These are phyloP conservation scores for Orchesella flavescens DNA, from an alignment of 2,888 invertebrate species.

Conservation along the genomic window DNA sequence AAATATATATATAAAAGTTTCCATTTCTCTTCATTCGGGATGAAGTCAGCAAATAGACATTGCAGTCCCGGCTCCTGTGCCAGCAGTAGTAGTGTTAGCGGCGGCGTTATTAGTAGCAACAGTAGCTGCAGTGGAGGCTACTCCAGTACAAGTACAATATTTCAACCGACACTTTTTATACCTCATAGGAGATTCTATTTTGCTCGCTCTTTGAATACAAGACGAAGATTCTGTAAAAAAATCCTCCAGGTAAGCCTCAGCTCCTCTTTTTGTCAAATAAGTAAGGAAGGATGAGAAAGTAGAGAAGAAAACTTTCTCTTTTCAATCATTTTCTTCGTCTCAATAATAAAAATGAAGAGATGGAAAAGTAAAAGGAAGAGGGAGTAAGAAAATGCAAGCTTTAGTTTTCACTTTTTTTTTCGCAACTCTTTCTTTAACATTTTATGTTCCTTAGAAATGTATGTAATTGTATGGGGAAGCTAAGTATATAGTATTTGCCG, in stretches of 20 bases:
- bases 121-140: conserved; percentile 29
- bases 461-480: too few relatives aligned
- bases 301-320: not conserved
- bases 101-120: conserved; percentile 35
- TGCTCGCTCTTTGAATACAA: conserved; percentile 68
- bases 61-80: conserved; percentile 51
- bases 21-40: conserved; percentile 43
- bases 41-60: conserved; percentile 62
- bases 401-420: not conserved
- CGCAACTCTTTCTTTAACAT: too few relatives aligned
- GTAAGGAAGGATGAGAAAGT: not conserved
- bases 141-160: conserved; percentile 64
- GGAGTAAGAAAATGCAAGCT: not conserved
- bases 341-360: conserved; percentile 42
- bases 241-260: conserved; percentile 71
- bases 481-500: too few relatives aligned
- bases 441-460: too few relatives aligned
- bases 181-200: conserved; percentile 71
- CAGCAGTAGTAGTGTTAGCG: conserved; percentile 7
- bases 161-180: conserved; percentile 71
- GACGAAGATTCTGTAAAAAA: conserved; percentile 72
- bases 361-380: conserved; percentile 24
- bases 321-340: conserved; percentile 43
- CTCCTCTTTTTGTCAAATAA: not conserved
- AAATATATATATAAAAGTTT: conserved; percentile 24